Percentiles rank a stretch among this genome's conserved stretches.
phyloP scores from a whole-genome alignment of 2,888 invertebrate species.

The Erebia ligea region DNA sequence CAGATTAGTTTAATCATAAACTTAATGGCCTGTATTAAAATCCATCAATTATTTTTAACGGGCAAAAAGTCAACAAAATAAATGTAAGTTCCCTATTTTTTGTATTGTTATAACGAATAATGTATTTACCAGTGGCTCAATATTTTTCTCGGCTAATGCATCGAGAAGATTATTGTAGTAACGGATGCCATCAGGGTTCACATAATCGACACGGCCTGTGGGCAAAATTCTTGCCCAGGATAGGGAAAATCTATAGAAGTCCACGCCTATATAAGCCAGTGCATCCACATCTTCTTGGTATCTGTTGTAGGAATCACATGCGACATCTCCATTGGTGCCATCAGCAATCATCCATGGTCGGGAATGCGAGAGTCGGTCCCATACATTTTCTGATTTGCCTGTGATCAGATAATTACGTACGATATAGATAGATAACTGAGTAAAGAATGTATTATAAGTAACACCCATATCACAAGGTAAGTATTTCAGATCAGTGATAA shows the following conservation, averaged over 20 bases:
- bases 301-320: conserved; percentile 87
- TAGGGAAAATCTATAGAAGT: conserved; percentile 83
- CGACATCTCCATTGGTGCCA: conserved; percentile 85
- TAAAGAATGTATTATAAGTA: too few species aligned
- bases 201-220: conserved; percentile 78
- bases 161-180: conserved; percentile 87
- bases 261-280: conserved; percentile 76
- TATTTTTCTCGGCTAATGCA: conserved; percentile 83
- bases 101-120: not conserved
- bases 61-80: not conserved
- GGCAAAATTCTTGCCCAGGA: conserved; percentile 87
- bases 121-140: conserved; percentile 82
- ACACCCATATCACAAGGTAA: too few species aligned
- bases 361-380: conserved; percentile 82
- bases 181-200: conserved; percentile 84
- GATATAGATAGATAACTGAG: not conserved
- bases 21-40: not conserved
- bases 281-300: conserved; percentile 84
- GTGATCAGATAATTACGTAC: conserved; percentile 14
- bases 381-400: conserved; percentile 87
- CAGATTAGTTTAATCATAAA: not conserved
- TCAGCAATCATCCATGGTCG: conserved; percentile 84
- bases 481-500: conserved; percentile 1
- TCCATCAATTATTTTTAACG: not conserved
- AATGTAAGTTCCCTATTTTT: conserved; percentile 3